These are phyloP conservation scores for Spheniscus mendiculus DNA, from an alignment of 2,113 vertebrate genomes.

Conservation along the genomic window DNA sequence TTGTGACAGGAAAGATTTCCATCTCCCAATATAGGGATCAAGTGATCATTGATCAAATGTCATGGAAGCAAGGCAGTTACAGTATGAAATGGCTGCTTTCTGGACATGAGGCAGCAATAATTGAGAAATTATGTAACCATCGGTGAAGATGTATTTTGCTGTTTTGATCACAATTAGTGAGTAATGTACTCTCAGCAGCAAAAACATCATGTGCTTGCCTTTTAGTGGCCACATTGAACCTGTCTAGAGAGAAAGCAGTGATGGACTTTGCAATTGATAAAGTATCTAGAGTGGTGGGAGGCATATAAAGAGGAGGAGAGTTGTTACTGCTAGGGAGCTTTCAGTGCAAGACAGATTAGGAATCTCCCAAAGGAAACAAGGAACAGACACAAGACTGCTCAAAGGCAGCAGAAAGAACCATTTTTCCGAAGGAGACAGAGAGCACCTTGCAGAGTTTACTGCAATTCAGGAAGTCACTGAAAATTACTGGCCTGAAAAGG, in stretches of 20 bases:
- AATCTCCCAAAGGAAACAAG: neutral
- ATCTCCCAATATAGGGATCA: neutral
- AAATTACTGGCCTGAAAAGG: neutral
- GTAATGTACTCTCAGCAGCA: neutral
- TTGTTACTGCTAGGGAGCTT: neutral
- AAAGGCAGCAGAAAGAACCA: neutral
- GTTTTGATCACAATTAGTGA: neutral
- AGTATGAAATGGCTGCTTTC: neutral
- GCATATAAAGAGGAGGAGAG: neutral
- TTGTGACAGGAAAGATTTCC: neutral
- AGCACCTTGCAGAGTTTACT: neutral
- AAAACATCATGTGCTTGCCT: neutral
- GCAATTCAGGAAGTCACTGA: neutral
- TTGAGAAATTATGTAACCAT: neutral
- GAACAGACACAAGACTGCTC: neutral
- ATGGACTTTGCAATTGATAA: neutral
- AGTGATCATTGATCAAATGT: neutral
- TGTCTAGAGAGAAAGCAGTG: neutral
- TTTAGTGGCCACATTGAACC: neutral
- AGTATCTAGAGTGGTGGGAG: neutral
- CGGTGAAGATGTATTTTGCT: neutral
- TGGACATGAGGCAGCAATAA: neutral
- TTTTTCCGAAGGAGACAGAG: neutral
- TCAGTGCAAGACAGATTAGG: neutral
- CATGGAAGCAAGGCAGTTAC: neutral